phyloP scores from a whole-genome alignment of 2,797 vertebrate genomes.

The Anguilla megastoma region DNA sequence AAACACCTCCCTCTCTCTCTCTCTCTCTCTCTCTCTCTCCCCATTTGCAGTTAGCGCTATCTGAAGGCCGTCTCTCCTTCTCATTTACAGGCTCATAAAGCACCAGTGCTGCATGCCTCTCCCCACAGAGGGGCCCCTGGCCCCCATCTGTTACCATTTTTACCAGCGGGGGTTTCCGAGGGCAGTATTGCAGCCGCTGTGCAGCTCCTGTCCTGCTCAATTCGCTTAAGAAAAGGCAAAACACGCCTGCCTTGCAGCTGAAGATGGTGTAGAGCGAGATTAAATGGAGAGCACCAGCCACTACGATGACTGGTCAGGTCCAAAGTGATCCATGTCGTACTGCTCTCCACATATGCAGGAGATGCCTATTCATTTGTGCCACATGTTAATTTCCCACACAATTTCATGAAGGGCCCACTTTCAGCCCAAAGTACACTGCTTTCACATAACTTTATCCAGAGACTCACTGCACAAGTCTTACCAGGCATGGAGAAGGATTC shows the following conservation, averaged over 20 bases:
- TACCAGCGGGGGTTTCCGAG: conserved; percentile 67
- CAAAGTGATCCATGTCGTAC: background rate
- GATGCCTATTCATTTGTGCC: background rate
- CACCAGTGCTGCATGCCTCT: conserved; percentile 65
- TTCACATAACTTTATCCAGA: background rate
- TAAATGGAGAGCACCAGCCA: conserved; percentile 24
- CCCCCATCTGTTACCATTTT: conserved; percentile 74
- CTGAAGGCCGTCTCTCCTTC: conserved; percentile 67
- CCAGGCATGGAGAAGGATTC: conserved; percentile 60
- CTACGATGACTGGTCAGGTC: background rate
- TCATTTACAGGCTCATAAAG: conserved; percentile 74
- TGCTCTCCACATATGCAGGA: background rate
- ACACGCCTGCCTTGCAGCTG: background rate
- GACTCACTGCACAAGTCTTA: conserved; percentile 48
- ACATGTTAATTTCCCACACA: background rate
- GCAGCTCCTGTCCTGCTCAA: conserved; percentile 37
- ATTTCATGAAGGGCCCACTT: background rate
- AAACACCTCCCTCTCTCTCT: conserved; percentile 46
- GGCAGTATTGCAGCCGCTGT: conserved; percentile 57
- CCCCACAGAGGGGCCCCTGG: conserved; percentile 57
- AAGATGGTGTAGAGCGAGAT: background rate
- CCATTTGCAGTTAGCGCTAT: conserved; percentile 72
- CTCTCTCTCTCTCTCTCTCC: conserved; percentile 40
- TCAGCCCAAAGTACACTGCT: background rate
- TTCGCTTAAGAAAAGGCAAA: conserved; percentile 38